Base-by-base conservation (phyloP, 2,888 invertebrate genomes). In the Galeruca laticollis region DNA sequence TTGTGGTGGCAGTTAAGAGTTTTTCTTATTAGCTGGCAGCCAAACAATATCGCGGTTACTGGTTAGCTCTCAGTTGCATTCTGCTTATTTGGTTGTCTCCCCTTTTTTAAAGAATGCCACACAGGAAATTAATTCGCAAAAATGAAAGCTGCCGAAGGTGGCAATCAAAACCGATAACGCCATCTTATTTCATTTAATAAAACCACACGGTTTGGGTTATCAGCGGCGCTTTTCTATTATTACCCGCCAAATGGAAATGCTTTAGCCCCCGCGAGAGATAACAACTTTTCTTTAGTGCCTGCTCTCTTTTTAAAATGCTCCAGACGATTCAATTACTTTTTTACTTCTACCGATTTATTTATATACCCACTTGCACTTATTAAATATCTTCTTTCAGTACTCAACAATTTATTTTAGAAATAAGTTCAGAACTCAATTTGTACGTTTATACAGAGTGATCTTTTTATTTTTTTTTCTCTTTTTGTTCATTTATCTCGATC, bases 61-160 rank as follows among this genome's bases (percentile, higher is more conserved):
- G 84, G 83, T 84, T 85, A 84, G 83, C 83, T 83, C 83, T 82
- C 78, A 80, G 77, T 82, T 84, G 84, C 84, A 83, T 79, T 79
- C 56, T 57, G 35, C 15, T 57, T 57, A 57, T 57, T 77, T 76
- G 81, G 79, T 82, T 82, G 82, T 82, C 84, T 82, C 84, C 84
- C 84, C 84, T 82, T 84, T 81, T 79, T 84, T 85, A 85, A 85
- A 86, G 85, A 86, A 85, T 85, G 80, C 84, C 80, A 66, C 84
- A 84, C 86, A 86, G 86, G 86, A 86, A 86, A 86, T 86, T 86
- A 86, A 86, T 85, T 86, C 83, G 84, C 84, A 85, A 86, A 86
- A 86, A 86, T 85, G 86, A 86, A 85, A 85, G 84, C 84, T 83
- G 83, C 82, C 83, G 82, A 82, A 78, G 79, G 78, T 80, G 80